Conservation (phyloP, 2,888 invertebrate species). For the Torymus aiolomorphi region DNA sequence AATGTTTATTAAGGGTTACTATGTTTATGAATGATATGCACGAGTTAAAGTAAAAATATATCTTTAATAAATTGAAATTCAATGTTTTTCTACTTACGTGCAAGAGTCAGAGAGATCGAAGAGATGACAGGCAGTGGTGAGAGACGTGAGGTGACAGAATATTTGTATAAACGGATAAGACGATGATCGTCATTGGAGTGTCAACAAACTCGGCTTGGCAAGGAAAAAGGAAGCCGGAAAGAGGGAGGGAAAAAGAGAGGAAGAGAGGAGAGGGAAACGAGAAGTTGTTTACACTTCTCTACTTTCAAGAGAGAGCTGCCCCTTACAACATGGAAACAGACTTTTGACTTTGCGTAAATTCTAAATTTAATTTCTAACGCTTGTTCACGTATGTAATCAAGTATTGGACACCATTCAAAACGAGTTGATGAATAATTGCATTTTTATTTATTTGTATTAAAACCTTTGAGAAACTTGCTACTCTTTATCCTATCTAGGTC, state of each 20-base stretch:
- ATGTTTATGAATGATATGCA: conserved; percentile 3
- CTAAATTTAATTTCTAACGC: conserved; percentile 60
- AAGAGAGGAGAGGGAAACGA: background rate
- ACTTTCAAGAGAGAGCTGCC: background rate
- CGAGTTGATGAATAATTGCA: conserved; percentile 43
- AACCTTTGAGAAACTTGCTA: no score
- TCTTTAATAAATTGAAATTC: conserved; percentile 19
- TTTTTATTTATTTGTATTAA: no score
- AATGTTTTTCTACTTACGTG: conserved; percentile 59
- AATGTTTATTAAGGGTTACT: no score
- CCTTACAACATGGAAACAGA: background rate
- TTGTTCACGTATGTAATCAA: conserved; percentile 29
- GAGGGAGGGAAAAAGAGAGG: background rate
- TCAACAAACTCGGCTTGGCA: background rate
- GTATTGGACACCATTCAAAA: conserved; percentile 10
- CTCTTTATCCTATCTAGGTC: no score
- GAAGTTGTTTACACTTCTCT: conserved; percentile 19
- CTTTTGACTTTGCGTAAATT: conserved; percentile 58
- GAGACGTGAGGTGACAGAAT: conserved; percentile 20
- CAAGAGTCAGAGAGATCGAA: conserved; percentile 48
- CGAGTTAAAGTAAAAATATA: background rate
- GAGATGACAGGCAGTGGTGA: conserved; percentile 24
- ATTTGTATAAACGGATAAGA: conserved; percentile 28
- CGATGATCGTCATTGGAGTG: conserved; percentile 18
- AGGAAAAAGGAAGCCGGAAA: no score